Evolutionary conservation across 2,113 vertebrate species (phyloP), one percentile per base, ranked within the genome.

Genomic region (Aegithalos caudatus): DNA sequence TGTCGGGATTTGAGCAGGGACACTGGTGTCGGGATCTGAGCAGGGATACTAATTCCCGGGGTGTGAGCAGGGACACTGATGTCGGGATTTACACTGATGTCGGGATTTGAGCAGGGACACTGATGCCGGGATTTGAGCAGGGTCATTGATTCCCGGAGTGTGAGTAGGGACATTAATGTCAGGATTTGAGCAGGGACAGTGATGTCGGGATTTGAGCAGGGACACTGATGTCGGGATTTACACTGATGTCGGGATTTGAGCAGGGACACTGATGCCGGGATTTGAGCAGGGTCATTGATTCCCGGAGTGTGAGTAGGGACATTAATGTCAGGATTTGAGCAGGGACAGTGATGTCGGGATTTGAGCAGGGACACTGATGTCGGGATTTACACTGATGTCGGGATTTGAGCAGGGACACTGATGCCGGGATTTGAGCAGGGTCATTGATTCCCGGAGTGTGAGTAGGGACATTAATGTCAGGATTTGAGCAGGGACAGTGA

Each of bases 41-140:
- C 97, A 79, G 97, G 69, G 13, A 21, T 12, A 4, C 2, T 21
- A 10, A 9, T 54, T n/a, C 19, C 44, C 15, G 15, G 44, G 44
- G 18, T 19, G 44, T 19, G 44, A 44, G 18, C 44, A 44, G 18
- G 18, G 44, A 27, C 14, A 9, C 4, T 50, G 48, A 50, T 50
- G 24, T 12, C 47, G 97, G 95, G 89, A n/a, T n/a, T n/a, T n/a
- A 84, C 79, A 56, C 72, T 89, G 98, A 96, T 48, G 22, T 12
- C 7, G 3, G 66, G 97, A 95, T 97, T 98, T 95, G 96, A 97
- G 97, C 97, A 80, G 97, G 95, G 89, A 83, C 78, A 53, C 66
- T 86, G 98, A 97, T 50, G 25, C 9, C 91, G 67, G 95, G 6
- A n/a, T 37, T 21, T 33, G 45, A 27, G 57, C 45, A 77, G 35